Conservation (phyloP, 2,797 vertebrate species). For the Schizothorax lantsangensis region DNA sequence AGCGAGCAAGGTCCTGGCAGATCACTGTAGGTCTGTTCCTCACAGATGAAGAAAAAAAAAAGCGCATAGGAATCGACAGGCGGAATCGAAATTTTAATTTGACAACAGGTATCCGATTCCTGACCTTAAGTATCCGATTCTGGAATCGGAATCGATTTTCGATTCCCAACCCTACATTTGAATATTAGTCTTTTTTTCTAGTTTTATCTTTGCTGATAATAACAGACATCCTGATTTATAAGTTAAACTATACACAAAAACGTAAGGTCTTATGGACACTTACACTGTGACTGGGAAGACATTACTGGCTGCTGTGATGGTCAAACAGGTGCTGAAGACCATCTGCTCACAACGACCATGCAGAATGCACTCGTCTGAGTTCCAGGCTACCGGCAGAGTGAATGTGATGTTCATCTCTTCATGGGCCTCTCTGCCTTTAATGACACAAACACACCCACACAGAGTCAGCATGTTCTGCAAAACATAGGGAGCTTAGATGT, state of each 20-base stretch:
- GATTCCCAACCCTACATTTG: too few relatives aligned
- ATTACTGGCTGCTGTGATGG: constrained; percentile 86
- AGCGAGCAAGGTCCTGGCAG: too few relatives aligned
- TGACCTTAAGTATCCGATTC: too few relatives aligned
- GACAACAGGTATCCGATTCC: too few relatives aligned
- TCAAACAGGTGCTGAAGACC: constrained; percentile 97
- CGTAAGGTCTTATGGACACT: constrained; percentile 70
- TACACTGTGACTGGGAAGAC: constrained; percentile 98
- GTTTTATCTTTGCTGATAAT: neutral
- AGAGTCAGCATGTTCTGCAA: constrained; percentile 21
- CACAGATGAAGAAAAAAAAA: too few relatives aligned
- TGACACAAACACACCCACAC: constrained; percentile 27
- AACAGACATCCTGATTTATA: neutral
- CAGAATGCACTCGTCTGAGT: constrained; percentile 93
- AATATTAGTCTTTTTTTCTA: too few relatives aligned
- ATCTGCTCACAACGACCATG: constrained; percentile 97
- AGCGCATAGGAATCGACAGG: too few relatives aligned
- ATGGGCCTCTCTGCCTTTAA: constrained; percentile 90
- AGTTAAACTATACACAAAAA: neutral
- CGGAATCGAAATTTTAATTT: too few relatives aligned
- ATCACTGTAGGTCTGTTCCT: too few relatives aligned
- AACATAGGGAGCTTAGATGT: constrained; percentile 22
- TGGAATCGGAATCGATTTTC: too few relatives aligned
- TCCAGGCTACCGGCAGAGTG: constrained; percentile 94
- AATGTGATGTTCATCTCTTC: constrained; percentile 99